Conservation (phyloP, 1,140 invertebrate species). For the Diabrotica virgifera region DNA sequence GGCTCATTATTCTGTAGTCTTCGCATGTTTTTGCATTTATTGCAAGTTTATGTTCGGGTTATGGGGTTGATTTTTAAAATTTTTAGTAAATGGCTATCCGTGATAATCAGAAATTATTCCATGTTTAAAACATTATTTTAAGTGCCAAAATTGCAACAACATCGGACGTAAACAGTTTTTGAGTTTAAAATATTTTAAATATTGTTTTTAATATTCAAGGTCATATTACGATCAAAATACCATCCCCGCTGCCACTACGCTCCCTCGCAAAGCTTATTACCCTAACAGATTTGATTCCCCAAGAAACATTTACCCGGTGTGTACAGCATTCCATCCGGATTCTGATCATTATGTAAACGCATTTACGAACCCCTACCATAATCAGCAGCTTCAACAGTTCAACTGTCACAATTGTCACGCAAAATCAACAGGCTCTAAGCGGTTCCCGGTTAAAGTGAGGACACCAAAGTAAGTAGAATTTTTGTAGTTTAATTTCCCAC, state of each 20-base stretch:
- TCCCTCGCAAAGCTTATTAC: not conserved
- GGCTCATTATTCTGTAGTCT: too few species aligned
- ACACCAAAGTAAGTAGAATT: slow-evolving; percentile 29
- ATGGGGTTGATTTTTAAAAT: too few species aligned
- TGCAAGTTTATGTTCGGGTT: too few species aligned
- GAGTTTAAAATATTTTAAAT: too few species aligned
- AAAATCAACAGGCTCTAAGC: slow-evolving; percentile 10
- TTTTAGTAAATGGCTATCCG: too few species aligned
- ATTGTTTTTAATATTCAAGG: too few species aligned
- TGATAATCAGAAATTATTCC: too few species aligned
- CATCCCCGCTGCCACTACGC: not conserved
- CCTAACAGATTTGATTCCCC: not conserved
- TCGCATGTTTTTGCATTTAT: too few species aligned
- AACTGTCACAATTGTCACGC: not conserved
- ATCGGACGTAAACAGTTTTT: too few species aligned
- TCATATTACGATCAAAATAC: not conserved
- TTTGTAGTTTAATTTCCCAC: too few species aligned
- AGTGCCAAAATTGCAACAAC: too few species aligned
- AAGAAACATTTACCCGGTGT: not conserved
- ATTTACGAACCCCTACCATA: not conserved
- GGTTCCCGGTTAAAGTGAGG: slow-evolving; percentile 32
- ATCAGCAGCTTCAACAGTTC: not conserved
- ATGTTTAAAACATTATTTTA: too few species aligned
- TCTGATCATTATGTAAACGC: not conserved
- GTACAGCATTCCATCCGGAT: not conserved